Evolutionary conservation across 2,888 invertebrate genomes (phyloP), one percentile per base, ranked within the genome.

Genomic region (Cantharis rufa): DNA sequence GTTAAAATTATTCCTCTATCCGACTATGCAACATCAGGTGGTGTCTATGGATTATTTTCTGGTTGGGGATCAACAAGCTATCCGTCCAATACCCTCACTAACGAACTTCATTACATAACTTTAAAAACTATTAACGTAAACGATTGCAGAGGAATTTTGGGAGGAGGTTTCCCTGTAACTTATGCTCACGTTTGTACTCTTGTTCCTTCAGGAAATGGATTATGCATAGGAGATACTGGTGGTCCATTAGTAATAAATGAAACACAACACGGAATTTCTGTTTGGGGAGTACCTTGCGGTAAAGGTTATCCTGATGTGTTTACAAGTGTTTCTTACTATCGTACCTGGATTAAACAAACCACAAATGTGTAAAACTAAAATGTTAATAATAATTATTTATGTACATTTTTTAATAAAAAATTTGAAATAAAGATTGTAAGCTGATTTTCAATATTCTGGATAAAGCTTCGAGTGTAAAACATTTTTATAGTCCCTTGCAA

Each of bases 31-130:
- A 7, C 48, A 1, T 77, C 70, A 9, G 75, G 73, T 16, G 73
- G 70, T n/a, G 48, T 73, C 3, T n/a, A 62, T 3, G 71, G 70
- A 62, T 62, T 71, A 32, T 66, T 81, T 3, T 72, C 74, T 16
- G 81, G 81, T 11, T 81, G 81, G 81, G 81, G 81, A 48, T 32
- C 27, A 11, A 85, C 88, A 66, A 83, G 86, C 24, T 88, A 88
- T 13, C 91, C 90, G 81, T 91, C 91, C 15, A 92, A 91, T 27
- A 81, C 82, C 2, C 82, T 89, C 0, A 91, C 92, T 0, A 88
- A 89, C 73, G 87, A 89, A 9, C 87, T 92, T 10, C 92, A 92
- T 81, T 89, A 89, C 83, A 90, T 92, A 73, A 86, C 89, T 78
- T 82, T 90, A 75, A 88, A 85, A 0, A 87, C 90, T 0, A 82